These are phyloP conservation scores for Mesaphorura yosii DNA, from an alignment of 1,140 invertebrate species.

Conservation along the genomic window DNA sequence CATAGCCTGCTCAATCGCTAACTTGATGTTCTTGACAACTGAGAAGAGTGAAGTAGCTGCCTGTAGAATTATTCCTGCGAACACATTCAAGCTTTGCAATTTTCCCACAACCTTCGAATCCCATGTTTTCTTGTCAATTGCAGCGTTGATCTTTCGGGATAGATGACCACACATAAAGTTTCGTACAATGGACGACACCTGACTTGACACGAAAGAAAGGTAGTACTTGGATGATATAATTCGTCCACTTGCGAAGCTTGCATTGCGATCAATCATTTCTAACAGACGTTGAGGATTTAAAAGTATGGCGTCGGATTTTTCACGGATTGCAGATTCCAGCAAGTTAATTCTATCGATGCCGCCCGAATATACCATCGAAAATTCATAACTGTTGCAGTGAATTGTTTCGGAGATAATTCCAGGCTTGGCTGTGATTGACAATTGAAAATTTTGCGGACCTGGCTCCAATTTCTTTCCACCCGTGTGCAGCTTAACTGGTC, in stretches of 20 bases:
- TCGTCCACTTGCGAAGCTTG: neutral
- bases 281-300: neutral
- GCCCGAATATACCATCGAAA: neutral
- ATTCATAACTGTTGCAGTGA: neutral
- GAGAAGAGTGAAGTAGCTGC: neutral
- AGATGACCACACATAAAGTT: too few species aligned
- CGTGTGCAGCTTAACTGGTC: too few species aligned
- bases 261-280: neutral
- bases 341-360: neutral
- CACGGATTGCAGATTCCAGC: neutral
- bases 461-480: too few species aligned
- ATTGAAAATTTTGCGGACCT: neutral
- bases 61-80: neutral
- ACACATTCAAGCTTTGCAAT: neutral
- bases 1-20: neutral
- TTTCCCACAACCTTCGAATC: too few species aligned
- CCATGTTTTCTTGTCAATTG: too few species aligned
- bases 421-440: neutral
- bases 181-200: too few species aligned
- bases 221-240: neutral
- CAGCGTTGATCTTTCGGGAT: too few species aligned
- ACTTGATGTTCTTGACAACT: neutral
- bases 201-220: neutral
- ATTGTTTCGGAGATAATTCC: neutral
- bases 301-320: neutral